Evolutionary conservation across 1,140 invertebrate species (phyloP).

Genomic region (Papilio glaucus): DNA sequence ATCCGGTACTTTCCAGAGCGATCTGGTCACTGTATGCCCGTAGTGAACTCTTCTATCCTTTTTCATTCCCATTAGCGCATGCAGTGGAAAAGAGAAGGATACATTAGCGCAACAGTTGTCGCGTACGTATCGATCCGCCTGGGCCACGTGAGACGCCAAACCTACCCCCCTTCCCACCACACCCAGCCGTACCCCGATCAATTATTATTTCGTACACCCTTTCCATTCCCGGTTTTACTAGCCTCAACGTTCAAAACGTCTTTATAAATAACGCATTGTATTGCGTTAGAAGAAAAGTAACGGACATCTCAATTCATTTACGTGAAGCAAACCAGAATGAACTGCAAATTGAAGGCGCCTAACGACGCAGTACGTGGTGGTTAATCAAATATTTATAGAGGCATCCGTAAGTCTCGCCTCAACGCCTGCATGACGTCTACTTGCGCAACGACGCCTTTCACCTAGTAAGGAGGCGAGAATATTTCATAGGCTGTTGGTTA

Average conservation of each 20-base stretch:
- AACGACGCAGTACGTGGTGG: conserved; percentile 26
- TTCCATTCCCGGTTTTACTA: not conserved
- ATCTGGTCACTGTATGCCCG: conserved; percentile 42
- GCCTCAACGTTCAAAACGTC: not conserved
- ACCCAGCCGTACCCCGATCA: not conserved
- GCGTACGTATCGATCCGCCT: conserved; percentile 69
- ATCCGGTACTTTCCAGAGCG: conserved; percentile 27
- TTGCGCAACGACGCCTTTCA: not conserved
- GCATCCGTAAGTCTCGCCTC: conserved; percentile 4
- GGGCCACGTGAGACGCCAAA: conserved; percentile 70
- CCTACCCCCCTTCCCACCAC: not conserved
- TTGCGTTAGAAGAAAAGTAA: not conserved
- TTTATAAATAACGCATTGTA: conserved; percentile 19
- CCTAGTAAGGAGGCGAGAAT: conserved; percentile 3
- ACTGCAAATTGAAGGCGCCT: conserved; percentile 29
- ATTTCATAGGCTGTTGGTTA: conserved; percentile 18
- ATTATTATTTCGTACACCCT: not conserved
- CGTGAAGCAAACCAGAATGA: conserved; percentile 31
- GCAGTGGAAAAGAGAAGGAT: conserved; percentile 52
- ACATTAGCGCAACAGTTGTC: conserved; percentile 77
- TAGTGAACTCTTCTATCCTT: conserved; percentile 60
- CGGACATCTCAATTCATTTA: not conserved
- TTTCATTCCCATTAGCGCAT: conserved; percentile 20
- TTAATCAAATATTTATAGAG: conserved; percentile 34
- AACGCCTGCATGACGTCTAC: not conserved